Evolutionary conservation across 2,888 invertebrate species (phyloP).

Genomic region (Xylota segnis): DNA sequence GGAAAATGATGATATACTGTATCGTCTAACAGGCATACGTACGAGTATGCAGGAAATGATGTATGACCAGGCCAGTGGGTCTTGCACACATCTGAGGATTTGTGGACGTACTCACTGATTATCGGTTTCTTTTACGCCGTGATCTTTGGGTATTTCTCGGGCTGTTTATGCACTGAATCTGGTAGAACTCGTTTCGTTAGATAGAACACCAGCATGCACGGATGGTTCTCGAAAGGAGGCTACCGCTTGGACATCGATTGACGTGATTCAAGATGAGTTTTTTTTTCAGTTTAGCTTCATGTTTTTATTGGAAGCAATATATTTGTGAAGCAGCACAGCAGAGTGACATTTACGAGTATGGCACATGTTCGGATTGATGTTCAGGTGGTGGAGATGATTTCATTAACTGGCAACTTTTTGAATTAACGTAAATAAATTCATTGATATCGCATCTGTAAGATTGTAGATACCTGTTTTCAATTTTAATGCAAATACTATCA

Average conservation of each 20-base stretch:
- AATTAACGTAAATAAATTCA: background rate
- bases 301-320: slow-evolving; percentile 14
- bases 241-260: slow-evolving; percentile 11
- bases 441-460: background rate
- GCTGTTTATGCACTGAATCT: slow-evolving; percentile 66
- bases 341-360: slow-evolving; percentile 20
- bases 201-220: slow-evolving; percentile 56
- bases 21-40: slow-evolving; percentile 30
- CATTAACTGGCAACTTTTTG: slow-evolving; percentile 17
- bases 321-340: background rate
- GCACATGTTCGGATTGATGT: slow-evolving; percentile 17
- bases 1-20: slow-evolving; percentile 21
- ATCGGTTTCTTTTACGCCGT: slow-evolving; percentile 29
- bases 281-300: slow-evolving; percentile 37
- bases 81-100: slow-evolving; percentile 44
- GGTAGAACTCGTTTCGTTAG: slow-evolving; percentile 66
- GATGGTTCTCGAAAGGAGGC: slow-evolving; percentile 31
- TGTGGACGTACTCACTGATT: slow-evolving; percentile 24
- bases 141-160: slow-evolving; percentile 20
- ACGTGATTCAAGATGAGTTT: slow-evolving; percentile 49
- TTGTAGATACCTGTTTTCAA: too few relatives aligned
- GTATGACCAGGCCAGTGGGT: slow-evolving; percentile 75
- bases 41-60: slow-evolving; percentile 51
- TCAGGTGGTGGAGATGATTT: slow-evolving; percentile 51
- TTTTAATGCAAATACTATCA: too few relatives aligned